Evolutionary conservation across 2,113 vertebrate species (phyloP).

Genomic region (Mormoops blainvillei): DNA sequence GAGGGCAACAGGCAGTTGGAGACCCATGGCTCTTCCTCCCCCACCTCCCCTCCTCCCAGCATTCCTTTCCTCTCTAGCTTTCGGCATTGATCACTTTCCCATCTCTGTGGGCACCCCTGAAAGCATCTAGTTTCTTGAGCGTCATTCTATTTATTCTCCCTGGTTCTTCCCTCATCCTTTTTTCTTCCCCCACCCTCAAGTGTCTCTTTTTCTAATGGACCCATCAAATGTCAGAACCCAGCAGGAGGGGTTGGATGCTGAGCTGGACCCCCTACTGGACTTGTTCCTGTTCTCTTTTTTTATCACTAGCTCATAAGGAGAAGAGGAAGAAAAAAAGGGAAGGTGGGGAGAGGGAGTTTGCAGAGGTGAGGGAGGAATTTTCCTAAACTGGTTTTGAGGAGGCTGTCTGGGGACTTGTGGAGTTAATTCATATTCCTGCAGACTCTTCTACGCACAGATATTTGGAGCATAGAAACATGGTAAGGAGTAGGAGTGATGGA

Average conservation of each 20-base stretch:
- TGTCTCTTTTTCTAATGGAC: neutral
- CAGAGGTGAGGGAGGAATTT: neutral
- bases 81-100: neutral
- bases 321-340: neutral
- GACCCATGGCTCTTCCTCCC: neutral
- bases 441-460: neutral
- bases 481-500: neutral
- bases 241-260: constrained; percentile 20
- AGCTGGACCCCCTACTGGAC: neutral
- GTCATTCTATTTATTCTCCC: constrained; percentile 4
- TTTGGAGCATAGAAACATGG: neutral
- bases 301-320: neutral
- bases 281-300: constrained; percentile 31
- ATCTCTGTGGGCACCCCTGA: neutral
- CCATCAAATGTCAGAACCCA: constrained; percentile 59
- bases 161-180: neutral
- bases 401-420: neutral
- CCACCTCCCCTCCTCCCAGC: neutral
- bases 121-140: constrained; percentile 8
- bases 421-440: neutral
- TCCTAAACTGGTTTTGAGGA: neutral
- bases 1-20: constrained; percentile 37
- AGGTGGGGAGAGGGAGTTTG: neutral
- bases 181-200: neutral
- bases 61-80: neutral